phyloP scores from a whole-genome alignment of 2,888 invertebrate genomes.

The Zaprionus obscuricornis region DNA sequence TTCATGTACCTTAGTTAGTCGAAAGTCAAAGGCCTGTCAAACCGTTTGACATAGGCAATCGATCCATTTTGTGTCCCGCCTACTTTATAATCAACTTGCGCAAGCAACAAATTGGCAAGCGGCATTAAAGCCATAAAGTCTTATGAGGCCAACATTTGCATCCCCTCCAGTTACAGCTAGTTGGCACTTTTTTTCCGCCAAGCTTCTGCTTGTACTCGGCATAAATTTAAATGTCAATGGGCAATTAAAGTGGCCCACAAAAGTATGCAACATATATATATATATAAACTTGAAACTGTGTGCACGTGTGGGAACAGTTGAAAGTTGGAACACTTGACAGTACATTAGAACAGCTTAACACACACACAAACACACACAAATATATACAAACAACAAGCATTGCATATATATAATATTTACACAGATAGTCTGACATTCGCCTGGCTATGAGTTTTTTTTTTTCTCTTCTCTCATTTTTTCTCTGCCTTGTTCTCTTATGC shows the following conservation, averaged over 20 bases:
- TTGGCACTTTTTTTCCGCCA: constrained; percentile 32
- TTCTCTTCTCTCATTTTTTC: neutral
- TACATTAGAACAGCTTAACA: constrained; percentile 52
- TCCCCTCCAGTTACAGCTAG: constrained; percentile 12
- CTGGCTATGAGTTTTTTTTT: constrained; percentile 10
- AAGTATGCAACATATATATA: constrained; percentile 70
- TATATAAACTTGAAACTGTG: constrained; percentile 58
- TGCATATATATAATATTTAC: neutral
- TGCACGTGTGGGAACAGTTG: constrained; percentile 33
- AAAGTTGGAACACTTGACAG: constrained; percentile 45
- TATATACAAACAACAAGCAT: neutral
- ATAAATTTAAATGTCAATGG: constrained; percentile 71
- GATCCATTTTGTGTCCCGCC: neutral
- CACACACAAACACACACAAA: constrained; percentile 1
- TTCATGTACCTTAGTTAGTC: no score
- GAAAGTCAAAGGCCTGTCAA: no score
- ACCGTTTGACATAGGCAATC: neutral
- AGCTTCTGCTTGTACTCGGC: constrained; percentile 23
- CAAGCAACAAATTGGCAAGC: constrained; percentile 56
- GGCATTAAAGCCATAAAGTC: constrained; percentile 53
- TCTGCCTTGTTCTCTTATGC: neutral
- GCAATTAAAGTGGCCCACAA: constrained; percentile 70
- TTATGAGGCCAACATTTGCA: constrained; percentile 15
- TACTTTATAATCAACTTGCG: constrained; percentile 49
- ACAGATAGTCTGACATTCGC: neutral